Evolutionary conservation across 1,140 invertebrate species (phyloP).

Genomic region (Orius laevigatus): DNA sequence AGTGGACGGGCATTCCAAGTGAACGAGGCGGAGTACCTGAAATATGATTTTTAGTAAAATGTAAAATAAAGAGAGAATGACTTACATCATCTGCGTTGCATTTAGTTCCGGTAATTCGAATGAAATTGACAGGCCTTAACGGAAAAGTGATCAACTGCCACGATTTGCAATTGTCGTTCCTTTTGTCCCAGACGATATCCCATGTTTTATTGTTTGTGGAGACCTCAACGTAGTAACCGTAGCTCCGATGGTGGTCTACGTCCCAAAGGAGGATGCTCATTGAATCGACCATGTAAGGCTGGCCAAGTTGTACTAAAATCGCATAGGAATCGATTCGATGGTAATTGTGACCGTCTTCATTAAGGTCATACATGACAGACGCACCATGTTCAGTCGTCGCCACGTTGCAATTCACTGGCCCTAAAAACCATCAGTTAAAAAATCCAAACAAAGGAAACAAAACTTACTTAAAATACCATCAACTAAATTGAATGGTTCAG

Average conservation of each 20-base stretch:
- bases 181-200: conserved; percentile 69
- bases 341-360: conserved; percentile 88
- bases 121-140: conserved; percentile 74
- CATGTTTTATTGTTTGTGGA: conserved; percentile 83
- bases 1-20: too few species aligned
- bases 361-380: conserved; percentile 85
- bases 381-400: conserved; percentile 78
- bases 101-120: conserved; percentile 83
- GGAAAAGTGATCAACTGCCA: conserved; percentile 84
- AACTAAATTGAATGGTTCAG: conserved; percentile 52
- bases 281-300: conserved; percentile 85
- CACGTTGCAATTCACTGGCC: conserved; percentile 70
- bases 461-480: conserved; percentile 41
- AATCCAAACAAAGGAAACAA: neutral
- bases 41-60: neutral
- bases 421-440: conserved; percentile 32
- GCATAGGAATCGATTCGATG: conserved; percentile 92
- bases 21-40: neutral
- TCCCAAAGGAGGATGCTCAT: conserved; percentile 92
- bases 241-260: conserved; percentile 89
- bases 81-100: conserved; percentile 91
- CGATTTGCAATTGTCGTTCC: conserved; percentile 54
- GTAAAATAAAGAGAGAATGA: neutral
- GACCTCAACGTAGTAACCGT: conserved; percentile 92
- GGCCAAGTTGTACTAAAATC: conserved; percentile 88